Base-by-base conservation (phyloP, 2,113 vertebrate species). In the Ictidomys tridecemlineatus region DNA sequence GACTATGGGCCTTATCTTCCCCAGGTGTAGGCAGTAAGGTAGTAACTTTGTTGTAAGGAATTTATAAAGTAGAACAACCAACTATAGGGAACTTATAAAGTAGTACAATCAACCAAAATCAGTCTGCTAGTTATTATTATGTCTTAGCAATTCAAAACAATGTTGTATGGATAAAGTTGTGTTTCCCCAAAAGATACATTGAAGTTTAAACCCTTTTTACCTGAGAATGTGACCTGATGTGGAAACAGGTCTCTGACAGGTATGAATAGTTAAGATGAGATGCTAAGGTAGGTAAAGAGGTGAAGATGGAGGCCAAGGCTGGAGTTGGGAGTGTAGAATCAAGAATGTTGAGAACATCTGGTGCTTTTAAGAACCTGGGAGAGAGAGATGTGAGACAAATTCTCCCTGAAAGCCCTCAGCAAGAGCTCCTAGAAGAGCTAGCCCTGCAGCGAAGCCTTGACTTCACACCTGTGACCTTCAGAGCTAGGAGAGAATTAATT, bases 271-370 rank as follows among this genome's bases (percentile, higher is more conserved):
- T 84, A 70, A 70, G 13, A 72, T 58, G n/a, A 53, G 10, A 42
- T n/a, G 7, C 2, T 32, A 45, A 45, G 51, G 22, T 18, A 39
- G 28, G 2, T 9, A 20, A 8, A 34, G 79, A 73, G 0, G 9
- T 24, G 80, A 61, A 69, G 26, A 48, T 85, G 8, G 13, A 76
- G 4, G 37, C 24, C 4, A 12, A 79, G 73, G 16, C 14, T 30
- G 5, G 14, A 34, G 18, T 26, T 69, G 34, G 22, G 8, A 0
- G 6, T 45, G 2, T 24, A 12, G 30, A n/a, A 45, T 42, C 9
- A 42, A 34, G 20, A 9, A 61, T 16, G 20, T 45, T 28, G 30
- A 4, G 4, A 18, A 65, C 4, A 20, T 4, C 1, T 0, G 3
- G 69, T 3, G 26, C 5, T 70, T 24, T 2, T 32, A 37, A 39